Evolutionary conservation across 2,113 vertebrate species (phyloP), one percentile per base, ranked within the genome.

Genomic region (Spea bombifrons): DNA sequence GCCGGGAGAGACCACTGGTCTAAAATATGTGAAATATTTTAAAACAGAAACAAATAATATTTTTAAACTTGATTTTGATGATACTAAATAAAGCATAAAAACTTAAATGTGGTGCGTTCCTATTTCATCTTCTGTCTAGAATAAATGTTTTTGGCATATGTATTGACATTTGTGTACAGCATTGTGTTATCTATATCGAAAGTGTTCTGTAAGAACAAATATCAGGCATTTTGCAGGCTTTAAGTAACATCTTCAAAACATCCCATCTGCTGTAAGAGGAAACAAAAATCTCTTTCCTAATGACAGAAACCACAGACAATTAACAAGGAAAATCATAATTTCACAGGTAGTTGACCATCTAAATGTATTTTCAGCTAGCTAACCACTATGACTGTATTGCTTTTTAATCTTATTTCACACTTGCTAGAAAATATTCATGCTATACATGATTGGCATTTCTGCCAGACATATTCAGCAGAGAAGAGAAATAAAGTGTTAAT

Each of bases 391-490:
- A 17, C 67, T 82, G 59, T 81, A 87, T 83, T 88, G 87, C 84
- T 77, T 86, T 88, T 88, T 88, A 90, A 89, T 88, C 82, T 82
- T 82, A 90, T 89, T 89, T 89, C 83, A 87, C 77, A 86, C 85
- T 76, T 88, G 43, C 81, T 86, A 81, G 81, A 86, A 84, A 82
- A 73, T 71, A 86, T 86, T 90, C 81, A 76, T 75, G 71, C 71
- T n/a, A 76, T 80, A 76, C 76, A 86, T 88, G 85, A 89, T 73
- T 88, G 87, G 75, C 88, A 87, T 81, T 73, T 76, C 68, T 72
- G 85, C 83, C 75, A 86, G 59, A 89, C 89, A 88, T 81, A 86
- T 79, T 76, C 76, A 82, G 30, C 9, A 77, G 87, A 83, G 85
- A 13, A 85, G 78, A 8, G 8, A 85, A 87, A 83, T 81, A 64